Percentiles rank a stretch among this genome's conserved stretches.
phyloP scores from a whole-genome alignment of 1,140 invertebrate genomes.

The Fopius arisanus region DNA sequence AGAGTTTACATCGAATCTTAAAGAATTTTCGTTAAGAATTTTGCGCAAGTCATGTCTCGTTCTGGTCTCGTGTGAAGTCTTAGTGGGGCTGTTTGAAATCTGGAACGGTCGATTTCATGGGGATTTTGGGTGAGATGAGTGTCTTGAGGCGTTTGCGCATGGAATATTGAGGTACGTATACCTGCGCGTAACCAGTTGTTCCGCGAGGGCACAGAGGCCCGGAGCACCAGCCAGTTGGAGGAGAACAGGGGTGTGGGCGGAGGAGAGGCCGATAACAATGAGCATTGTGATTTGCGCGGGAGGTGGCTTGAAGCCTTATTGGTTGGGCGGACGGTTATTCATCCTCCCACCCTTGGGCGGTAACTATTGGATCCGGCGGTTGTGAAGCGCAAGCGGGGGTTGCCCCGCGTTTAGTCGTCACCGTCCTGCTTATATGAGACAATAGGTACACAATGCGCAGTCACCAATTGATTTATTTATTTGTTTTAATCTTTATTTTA shows the following conservation, averaged over 20 bases:
- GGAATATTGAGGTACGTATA: background rate
- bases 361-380: slow-evolving; percentile 30
- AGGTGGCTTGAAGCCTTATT: slow-evolving; percentile 52
- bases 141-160: background rate
- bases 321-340: slow-evolving; percentile 42
- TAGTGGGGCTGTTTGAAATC: no score
- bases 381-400: slow-evolving; percentile 19
- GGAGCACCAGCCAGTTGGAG: background rate
- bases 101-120: no score
- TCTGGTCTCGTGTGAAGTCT: no score
- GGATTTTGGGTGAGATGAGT: background rate
- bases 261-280: slow-evolving; percentile 61
- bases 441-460: slow-evolving; percentile 61
- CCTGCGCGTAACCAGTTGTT: slow-evolving; percentile 12
- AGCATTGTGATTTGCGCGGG: slow-evolving; percentile 66
- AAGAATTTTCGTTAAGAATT: no score
- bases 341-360: slow-evolving; percentile 39
- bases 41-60: no score
- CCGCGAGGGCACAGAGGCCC: background rate
- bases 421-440: slow-evolving; percentile 47
- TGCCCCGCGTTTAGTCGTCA: slow-evolving; percentile 9
- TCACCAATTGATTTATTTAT: slow-evolving; percentile 21
- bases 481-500: background rate
- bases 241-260: slow-evolving; percentile 52
- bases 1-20: no score